These are phyloP conservation scores for Psilopogon haemacephalus DNA, from an alignment of 2,113 vertebrate genomes.

Conservation along the genomic window DNA sequence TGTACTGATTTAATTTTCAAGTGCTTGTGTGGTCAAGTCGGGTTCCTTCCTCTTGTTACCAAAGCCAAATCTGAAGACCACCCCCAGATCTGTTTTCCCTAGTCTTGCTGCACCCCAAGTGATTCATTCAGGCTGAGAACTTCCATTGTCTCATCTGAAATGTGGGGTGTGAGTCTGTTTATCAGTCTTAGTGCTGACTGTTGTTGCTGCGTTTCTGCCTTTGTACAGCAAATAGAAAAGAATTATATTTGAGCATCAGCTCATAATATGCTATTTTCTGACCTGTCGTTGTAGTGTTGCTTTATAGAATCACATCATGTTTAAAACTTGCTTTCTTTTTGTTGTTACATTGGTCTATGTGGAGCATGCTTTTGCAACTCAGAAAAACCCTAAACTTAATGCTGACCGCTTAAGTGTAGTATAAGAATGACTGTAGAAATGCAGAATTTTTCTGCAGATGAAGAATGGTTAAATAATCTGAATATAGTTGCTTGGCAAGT, in stretches of 20 bases:
- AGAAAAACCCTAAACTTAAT: not conserved
- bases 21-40: not conserved
- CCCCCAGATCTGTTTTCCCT: conserved; percentile 2
- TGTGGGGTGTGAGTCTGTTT: not conserved
- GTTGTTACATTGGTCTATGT: rapidly evolving
- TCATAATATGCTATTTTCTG: conserved; percentile 1
- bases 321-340: not conserved
- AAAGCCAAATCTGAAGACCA: not conserved
- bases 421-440: not conserved
- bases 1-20: not conserved
- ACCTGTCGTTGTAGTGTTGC: not conserved
- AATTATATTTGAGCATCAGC: not conserved
- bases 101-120: not conserved
- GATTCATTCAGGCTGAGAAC: not conserved
- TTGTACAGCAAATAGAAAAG: conserved; percentile 2
- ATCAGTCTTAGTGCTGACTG: not conserved
- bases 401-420: not conserved
- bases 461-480: not conserved
- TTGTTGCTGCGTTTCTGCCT: not conserved
- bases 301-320: not conserved
- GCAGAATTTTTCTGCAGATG: not conserved
- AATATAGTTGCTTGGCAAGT: not conserved
- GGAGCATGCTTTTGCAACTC: not conserved
- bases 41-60: not conserved
- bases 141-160: not conserved